phyloP scores from a whole-genome alignment of 1,140 invertebrate species.

The Anoplolepis gracilipes region DNA sequence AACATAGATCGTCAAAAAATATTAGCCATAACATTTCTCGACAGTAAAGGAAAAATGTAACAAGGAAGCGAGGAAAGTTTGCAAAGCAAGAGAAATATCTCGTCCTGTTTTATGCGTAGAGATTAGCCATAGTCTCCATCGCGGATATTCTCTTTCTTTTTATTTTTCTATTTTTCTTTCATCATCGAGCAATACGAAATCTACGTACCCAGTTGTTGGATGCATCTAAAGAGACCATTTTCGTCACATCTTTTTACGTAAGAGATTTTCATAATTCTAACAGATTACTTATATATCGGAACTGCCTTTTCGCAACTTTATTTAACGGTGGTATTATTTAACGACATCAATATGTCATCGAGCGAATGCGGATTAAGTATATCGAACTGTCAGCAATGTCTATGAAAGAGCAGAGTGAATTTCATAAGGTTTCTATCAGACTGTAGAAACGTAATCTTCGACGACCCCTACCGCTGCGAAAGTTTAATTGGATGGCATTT shows the following conservation, averaged over 20 bases:
- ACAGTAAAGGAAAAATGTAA: neutral
- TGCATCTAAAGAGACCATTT: neutral
- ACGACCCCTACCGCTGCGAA: neutral
- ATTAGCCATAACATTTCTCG: neutral
- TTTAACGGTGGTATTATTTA: constrained; percentile 7
- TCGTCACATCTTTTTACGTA: neutral
- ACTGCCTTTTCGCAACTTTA: neutral
- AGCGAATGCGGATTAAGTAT: constrained; percentile 1
- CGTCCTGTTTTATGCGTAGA: constrained; percentile 42
- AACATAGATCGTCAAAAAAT: neutral
- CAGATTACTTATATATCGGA: constrained; percentile 13
- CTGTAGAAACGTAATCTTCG: constrained; percentile 3
- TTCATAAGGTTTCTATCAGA: constrained; percentile 18
- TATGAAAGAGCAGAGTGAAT: neutral
- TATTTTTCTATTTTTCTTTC: neutral
- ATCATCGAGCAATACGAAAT: neutral
- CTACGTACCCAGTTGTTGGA: constrained; percentile 6
- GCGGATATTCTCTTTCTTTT: neutral
- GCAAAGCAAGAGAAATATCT: constrained; percentile 39
- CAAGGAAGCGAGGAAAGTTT: neutral
- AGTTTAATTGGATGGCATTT: constrained; percentile 33
- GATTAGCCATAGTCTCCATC: constrained; percentile 15
- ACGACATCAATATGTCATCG: constrained; percentile 1
- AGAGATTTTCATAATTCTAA: constrained; percentile 11
- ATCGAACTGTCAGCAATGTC: constrained; percentile 23